Percentiles rank a stretch among this genome's conserved stretches.
Evolutionary conservation across 2,113 vertebrate species (phyloP).

Genomic region (Platichthys stellatus): DNA sequence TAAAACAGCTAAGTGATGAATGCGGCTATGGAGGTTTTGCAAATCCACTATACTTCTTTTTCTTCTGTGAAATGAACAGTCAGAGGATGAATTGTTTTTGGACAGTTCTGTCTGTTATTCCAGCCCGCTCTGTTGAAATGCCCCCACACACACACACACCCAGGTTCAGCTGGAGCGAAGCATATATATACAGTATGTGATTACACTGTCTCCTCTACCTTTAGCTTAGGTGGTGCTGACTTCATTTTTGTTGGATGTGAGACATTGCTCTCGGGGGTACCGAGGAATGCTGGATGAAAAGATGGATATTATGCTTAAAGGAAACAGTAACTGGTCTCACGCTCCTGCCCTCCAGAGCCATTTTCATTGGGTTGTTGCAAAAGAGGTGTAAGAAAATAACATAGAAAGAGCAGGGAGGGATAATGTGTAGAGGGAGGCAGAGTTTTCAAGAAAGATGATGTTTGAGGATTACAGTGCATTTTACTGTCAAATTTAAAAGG

Average conservation of each 20-base stretch:
- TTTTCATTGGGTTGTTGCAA: slow-evolving; percentile 48
- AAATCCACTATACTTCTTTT: background rate
- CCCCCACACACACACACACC: slow-evolving; percentile 21
- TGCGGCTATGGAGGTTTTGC: background rate
- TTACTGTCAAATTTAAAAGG: too few species aligned
- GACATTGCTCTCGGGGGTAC: slow-evolving; percentile 33
- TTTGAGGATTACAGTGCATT: too few species aligned
- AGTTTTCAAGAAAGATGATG: too few species aligned
- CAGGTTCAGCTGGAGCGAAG: slow-evolving; percentile 54
- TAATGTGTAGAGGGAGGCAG: too few species aligned
- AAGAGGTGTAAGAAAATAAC: slow-evolving; percentile 45
- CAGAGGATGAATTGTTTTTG: slow-evolving; percentile 49
- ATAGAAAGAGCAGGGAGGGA: background rate
- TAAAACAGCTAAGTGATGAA: background rate
- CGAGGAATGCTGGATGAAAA: slow-evolving; percentile 47
- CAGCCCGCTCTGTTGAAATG: slow-evolving; percentile 50
- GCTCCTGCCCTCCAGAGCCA: slow-evolving; percentile 36
- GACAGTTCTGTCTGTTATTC: slow-evolving; percentile 57
- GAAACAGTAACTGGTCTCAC: slow-evolving; percentile 68
- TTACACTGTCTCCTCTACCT: slow-evolving; percentile 51
- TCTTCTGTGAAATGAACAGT: background rate
- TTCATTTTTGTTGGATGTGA: slow-evolving; percentile 65
- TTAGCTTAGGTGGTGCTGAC: slow-evolving; percentile 28
- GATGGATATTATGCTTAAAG: slow-evolving; percentile 60
- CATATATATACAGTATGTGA: slow-evolving; percentile 58